Conservation (phyloP, 2,113 vertebrate species). For the Chauna torquata region DNA sequence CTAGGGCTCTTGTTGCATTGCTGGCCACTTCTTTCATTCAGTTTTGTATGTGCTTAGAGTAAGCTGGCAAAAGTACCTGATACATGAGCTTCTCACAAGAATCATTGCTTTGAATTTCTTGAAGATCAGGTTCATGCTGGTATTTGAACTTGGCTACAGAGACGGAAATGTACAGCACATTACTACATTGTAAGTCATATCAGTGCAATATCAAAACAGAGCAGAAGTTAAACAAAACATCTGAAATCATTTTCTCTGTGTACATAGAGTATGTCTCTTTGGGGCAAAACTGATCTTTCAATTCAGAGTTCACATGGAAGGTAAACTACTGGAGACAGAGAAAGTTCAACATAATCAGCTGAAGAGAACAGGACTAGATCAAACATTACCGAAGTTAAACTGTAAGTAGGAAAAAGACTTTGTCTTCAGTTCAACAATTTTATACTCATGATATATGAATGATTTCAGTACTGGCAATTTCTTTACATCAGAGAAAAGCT, state of each 20-base stretch:
- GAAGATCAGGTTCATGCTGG: background rate
- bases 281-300: constrained; percentile 4
- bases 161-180: background rate
- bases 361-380: background rate
- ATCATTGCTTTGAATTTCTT: background rate
- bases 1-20: background rate
- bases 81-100: background rate
- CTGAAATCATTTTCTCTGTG: background rate
- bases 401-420: background rate
- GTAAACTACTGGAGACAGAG: background rate
- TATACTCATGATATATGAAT: background rate
- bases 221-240: background rate
- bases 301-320: background rate
- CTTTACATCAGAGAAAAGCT: background rate
- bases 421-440: background rate
- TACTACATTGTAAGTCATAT: background rate
- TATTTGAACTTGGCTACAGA: background rate
- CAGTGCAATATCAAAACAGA: background rate
- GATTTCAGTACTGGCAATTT: background rate
- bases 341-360: background rate
- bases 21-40: background rate
- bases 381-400: background rate
- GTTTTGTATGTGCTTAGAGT: background rate
- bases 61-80: background rate
- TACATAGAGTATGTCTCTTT: background rate